Evolutionary conservation across 1,140 invertebrate species (phyloP).

Genomic region (Nautilus pompilius): DNA sequence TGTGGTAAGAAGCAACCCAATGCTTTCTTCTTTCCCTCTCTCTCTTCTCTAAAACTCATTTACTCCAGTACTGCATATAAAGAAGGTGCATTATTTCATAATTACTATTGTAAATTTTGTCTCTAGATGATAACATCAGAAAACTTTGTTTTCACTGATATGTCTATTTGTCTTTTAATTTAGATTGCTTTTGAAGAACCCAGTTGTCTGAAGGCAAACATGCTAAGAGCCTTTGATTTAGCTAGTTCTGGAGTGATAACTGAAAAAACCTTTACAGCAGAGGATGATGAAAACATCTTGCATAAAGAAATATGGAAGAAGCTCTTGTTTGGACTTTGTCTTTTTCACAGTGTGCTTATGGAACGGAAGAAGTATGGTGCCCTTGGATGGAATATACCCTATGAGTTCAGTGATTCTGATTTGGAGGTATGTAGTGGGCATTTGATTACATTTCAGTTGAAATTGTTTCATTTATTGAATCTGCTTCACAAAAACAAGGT

Average conservation of each 20-base stretch:
- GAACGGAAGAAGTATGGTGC: slow-evolving; percentile 85
- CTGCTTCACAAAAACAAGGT: no score
- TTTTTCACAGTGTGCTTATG: slow-evolving; percentile 79
- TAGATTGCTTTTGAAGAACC: slow-evolving; percentile 94
- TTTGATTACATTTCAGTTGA: no score
- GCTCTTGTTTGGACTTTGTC: slow-evolving; percentile 53
- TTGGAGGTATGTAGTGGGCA: slow-evolving; percentile 36
- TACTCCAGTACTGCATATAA: no score
- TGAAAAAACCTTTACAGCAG: slow-evolving; percentile 44
- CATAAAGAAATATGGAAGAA: slow-evolving; percentile 28
- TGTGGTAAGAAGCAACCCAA: no score
- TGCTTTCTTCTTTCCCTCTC: no score
- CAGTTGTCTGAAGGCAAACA: slow-evolving; percentile 68
- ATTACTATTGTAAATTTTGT: no score
- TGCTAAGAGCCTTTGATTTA: slow-evolving; percentile 42
- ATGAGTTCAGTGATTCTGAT: slow-evolving; percentile 86
- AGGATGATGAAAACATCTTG: slow-evolving; percentile 10
- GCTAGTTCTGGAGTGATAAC: slow-evolving; percentile 44
- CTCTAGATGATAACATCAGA: no score
- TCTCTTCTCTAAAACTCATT: no score
- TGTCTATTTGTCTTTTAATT: slow-evolving; percentile 7
- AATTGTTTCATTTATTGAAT: no score
- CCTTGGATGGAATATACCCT: slow-evolving; percentile 82
- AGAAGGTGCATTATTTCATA: no score
- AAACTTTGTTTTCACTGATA: no score